Base-by-base conservation (phyloP, 2,888 invertebrate species). In the Dasysyrphus tricinctus region DNA sequence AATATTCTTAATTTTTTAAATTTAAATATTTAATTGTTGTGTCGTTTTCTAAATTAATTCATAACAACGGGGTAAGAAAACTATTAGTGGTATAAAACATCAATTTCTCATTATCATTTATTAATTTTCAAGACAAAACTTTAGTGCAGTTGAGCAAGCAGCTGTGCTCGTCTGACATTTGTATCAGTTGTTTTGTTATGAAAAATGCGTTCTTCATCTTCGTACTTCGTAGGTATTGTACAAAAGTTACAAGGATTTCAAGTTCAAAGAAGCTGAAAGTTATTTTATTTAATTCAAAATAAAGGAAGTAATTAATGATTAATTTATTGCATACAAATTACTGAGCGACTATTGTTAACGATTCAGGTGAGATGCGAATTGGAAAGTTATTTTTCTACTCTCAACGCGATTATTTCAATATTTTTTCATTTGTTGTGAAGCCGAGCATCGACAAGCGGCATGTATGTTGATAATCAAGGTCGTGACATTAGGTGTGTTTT, bases 151-250 rank as follows among this genome's bases (percentile, higher is more conserved):
- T 5, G 1, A 24, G 11, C 49, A 19, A 51, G 5, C 49, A 51
- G 49, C 49, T 51, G 49, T 51, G 51, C 14, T 14, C 24, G 29
- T 14, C 7, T 51, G 51, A 51, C 51, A 51, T 51, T 51, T 51
- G 24, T 19, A 29, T 24, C 24, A 51, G 7, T 24, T 51, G 51
- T 51, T 51, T 16, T 29, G 19, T 14, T 5, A 5, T 51, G 12
- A 51, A 51, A 51, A 24, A 24, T 51, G 49, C 11, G 49, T 51
- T 51, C 5, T 51, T 19, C 24, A 24, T 12, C 2, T 51, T 32
- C 32, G 32, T 24, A 32, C 6, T 32, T 32, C 24, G 24, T 32
- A 32, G 7, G 5, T 32, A 32, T 32, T 32, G 32, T 32, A 32
- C 32, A 32, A 24, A 24, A 49, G 47, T 49, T 5, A 44, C 44